phyloP scores from a whole-genome alignment of 92 coral and sea anemone species.

The Pocillopora grandis region DNA sequence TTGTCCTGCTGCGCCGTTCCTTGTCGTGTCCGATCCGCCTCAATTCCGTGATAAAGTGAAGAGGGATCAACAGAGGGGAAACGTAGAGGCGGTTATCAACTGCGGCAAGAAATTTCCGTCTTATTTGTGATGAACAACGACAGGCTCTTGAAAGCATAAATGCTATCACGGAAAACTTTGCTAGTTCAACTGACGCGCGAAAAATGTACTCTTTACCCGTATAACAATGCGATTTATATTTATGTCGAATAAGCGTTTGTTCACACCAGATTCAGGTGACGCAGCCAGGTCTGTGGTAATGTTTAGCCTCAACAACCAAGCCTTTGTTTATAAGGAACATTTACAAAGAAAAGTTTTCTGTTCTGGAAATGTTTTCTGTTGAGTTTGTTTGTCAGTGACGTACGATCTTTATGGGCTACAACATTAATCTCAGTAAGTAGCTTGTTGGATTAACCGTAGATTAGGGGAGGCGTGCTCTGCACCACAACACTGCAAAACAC shows the following conservation, averaged over 20 bases:
- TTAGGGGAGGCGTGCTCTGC: neutral
- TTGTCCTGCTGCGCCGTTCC: neutral
- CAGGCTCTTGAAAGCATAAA: neutral
- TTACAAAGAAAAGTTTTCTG: too few species aligned
- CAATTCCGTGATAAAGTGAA: neutral
- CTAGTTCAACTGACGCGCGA: neutral
- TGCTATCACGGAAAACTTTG: neutral
- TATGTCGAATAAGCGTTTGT: too few species aligned
- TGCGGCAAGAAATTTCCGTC: neutral
- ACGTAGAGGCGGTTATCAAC: neutral
- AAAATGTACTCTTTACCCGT: neutral
- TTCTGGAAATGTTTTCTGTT: too few species aligned
- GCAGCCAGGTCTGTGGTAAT: too few species aligned
- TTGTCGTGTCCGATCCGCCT: neutral
- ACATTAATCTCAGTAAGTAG: neutral
- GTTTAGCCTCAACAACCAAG: too few species aligned
- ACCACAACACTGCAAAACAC: neutral
- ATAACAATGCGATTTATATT: neutral
- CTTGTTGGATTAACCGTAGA: neutral
- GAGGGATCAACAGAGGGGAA: neutral
- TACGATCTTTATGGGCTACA: neutral
- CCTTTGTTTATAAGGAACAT: too few species aligned
- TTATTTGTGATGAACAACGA: neutral
- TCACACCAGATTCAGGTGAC: too few species aligned
- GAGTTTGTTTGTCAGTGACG: neutral